Base-by-base conservation (phyloP, 2,113 vertebrate species). In the Kryptolebias marmoratus region DNA sequence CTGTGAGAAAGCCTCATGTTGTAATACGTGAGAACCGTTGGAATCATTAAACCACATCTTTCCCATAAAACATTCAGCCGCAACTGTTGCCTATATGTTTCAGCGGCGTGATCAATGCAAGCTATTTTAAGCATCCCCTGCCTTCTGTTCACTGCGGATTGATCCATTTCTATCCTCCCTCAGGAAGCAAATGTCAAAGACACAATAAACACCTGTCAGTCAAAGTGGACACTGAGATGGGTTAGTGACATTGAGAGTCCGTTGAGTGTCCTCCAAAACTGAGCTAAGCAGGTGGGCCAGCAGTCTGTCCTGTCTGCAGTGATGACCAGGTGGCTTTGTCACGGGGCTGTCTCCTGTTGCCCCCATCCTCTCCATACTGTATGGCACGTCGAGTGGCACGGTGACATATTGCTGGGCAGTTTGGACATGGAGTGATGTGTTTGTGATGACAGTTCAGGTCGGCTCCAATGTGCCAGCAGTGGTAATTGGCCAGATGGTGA, bases 401-500 rank as follows among this genome's bases (percentile, higher is more conserved):
- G 86, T 91, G 91, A 93, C 91, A 92, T 90, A 92, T 89, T 90
- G 88, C 84, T 8, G 88, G 89, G 87, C 88, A 90, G 80, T 82
- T 87, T 88, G 87, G 90, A 91, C 89, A 90, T 90, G 89, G 90
- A 93, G 89, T 91, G 91, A 92, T 92, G 90, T 94, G 95, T 94
- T 94, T 94, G 95, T 88, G 93, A 94, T 93, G 94, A 93, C 93
- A 93, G 91, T 86, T 93, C 93, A 93, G 93, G 94, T 94, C 90
- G 89, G 90, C 93, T 91, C 92, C 93, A 92, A 90, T 94, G 93
- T 95, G 95, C 94, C 94, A 95, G 92, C 93, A 94, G 93, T 94
- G 93, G 94, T 93, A 95, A 94, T 93, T 94, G 92, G 93, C 93
- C 95, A 96, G 95, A 96, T 96, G 95, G 95, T 95, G 95, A 96